These are phyloP conservation scores for Belgica antarctica DNA, from an alignment of 2,888 invertebrate genomes.

Conservation along the genomic window DNA sequence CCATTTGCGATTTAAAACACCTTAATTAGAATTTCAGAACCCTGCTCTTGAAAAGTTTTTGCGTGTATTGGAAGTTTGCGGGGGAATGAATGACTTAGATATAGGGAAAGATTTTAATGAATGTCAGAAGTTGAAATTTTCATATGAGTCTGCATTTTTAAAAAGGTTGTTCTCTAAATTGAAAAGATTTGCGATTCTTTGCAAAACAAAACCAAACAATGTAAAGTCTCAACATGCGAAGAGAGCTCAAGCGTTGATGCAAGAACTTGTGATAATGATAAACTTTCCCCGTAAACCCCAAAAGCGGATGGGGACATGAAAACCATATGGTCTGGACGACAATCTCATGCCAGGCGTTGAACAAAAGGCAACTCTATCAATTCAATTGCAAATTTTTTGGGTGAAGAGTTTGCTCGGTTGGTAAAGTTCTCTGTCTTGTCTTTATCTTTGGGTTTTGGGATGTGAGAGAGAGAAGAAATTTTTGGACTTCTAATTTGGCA, in stretches of 20 bases:
- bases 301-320: neutral
- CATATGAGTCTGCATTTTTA: no score
- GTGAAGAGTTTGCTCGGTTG: neutral
- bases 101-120: no score
- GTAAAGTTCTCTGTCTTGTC: no score
- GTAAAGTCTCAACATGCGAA: no score
- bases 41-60: neutral
- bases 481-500: neutral
- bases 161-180: no score
- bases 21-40: neutral
- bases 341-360: neutral
- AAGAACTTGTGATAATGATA: neutral
- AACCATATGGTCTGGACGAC: neutral
- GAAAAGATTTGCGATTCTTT: no score
- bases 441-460: no score
- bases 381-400: neutral
- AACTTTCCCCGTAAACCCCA: neutral
- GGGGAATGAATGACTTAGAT: no score
- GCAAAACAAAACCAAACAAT: no score
- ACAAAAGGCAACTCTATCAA: neutral
- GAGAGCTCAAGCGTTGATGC: no score
- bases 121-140: no score
- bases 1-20: conserved; percentile 3
- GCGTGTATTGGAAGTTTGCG: neutral
- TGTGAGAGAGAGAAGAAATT: neutral